These are phyloP conservation scores for Philotrypesis tridentata DNA, from an alignment of 1,140 invertebrate genomes.

Conservation along the genomic window DNA sequence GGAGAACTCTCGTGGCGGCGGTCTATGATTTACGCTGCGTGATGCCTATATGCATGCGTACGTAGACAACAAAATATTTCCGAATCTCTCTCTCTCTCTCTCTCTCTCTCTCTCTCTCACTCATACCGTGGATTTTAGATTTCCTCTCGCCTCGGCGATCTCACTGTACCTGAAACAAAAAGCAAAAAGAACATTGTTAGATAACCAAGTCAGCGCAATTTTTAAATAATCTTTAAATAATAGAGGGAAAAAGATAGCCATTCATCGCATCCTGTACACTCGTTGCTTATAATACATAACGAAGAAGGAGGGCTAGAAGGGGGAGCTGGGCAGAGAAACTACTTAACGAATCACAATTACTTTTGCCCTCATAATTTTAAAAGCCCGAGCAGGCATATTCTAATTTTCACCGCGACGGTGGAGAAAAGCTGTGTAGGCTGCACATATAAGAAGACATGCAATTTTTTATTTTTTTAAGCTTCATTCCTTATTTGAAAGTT, in stretches of 20 bases:
- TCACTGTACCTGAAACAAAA: neutral
- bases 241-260: too few relatives aligned
- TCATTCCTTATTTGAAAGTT: too few relatives aligned
- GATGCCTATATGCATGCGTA: neutral
- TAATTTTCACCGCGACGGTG: constrained; percentile 36
- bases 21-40: neutral
- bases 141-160: neutral
- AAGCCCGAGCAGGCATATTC: constrained; percentile 30
- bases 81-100: too few relatives aligned
- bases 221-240: too few relatives aligned
- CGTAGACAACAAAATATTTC: neutral
- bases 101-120: too few relatives aligned
- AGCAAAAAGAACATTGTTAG: neutral
- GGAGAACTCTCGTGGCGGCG: neutral
- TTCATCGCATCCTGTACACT: neutral
- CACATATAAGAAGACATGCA: too few relatives aligned
- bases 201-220: neutral
- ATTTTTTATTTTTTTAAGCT: neutral
- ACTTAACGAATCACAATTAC: constrained; percentile 43
- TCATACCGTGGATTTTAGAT: neutral
- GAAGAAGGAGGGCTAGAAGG: neutral
- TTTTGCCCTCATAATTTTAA: constrained; percentile 42
- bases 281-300: neutral
- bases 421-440: neutral
- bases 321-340: neutral